Percentiles rank a stretch among this genome's conserved stretches.
phyloP scores from a whole-genome alignment of 2,113 vertebrate genomes.

The Callopanchax toddi region DNA sequence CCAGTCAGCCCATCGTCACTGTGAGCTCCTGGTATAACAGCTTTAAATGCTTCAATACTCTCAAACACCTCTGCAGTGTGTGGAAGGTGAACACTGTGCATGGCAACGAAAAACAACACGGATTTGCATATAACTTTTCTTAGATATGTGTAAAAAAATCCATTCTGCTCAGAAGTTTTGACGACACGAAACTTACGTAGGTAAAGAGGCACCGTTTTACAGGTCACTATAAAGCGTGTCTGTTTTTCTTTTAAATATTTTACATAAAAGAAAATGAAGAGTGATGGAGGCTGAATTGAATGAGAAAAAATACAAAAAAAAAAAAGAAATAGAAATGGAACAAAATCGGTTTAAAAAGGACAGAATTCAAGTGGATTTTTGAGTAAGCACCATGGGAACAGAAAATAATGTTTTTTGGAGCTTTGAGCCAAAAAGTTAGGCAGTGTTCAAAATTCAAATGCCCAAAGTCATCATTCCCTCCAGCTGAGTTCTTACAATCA shows the following conservation, averaged over 20 bases:
- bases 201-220: conserved; percentile 49
- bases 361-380: not conserved
- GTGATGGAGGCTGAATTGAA: not conserved
- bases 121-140: conserved; percentile 51
- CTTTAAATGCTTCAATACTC: conserved; percentile 55
- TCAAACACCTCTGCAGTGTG: conserved; percentile 41
- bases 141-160: conserved; percentile 19
- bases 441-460: conserved; percentile 28
- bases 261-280: too few relatives aligned
- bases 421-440: conserved; percentile 16
- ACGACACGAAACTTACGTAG: conserved; percentile 4
- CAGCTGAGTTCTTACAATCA: conserved; percentile 23
- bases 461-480: conserved; percentile 32
- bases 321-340: not conserved
- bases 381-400: conserved; percentile 8
- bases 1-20: conserved; percentile 8
- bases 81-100: conserved; percentile 19
- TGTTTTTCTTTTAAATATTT: not conserved
- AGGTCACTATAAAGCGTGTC: conserved; percentile 4
- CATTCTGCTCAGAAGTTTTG: conserved; percentile 24
- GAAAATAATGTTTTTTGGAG: not conserved
- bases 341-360: too few relatives aligned
- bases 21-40: conserved; percentile 34
- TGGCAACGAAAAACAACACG: conserved; percentile 14
- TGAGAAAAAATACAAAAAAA: not conserved